Evolutionary conservation across 2,888 invertebrate genomes (phyloP), one percentile per base, ranked within the genome.

Genomic region (Chirona hameri): DNA sequence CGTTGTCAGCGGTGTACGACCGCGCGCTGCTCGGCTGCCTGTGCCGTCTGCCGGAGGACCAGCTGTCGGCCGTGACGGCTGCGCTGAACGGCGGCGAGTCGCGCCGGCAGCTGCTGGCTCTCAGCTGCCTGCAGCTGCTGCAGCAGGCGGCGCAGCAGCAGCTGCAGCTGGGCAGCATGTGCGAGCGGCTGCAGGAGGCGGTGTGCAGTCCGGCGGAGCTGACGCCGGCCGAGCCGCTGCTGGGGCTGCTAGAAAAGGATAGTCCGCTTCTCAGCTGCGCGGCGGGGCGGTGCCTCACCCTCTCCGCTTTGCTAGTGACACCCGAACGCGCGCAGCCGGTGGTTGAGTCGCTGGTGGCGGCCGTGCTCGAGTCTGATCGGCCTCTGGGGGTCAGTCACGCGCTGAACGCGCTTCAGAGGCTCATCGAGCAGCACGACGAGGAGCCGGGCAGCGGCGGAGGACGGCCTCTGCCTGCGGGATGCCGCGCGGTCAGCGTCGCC

Each of bases 91-190:
- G 15, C 18, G 15, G 10, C 46, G 46, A 46, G n/a, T n/a, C 46
- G n/a, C 24, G 24, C 24, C 79, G 79, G n/a, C 72, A 31, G 31
- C 79, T 79, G 79, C 79, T 79, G 79, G 79, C 79, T 46, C 79
- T 79, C 24, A 79, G 79, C 79, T 24, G 24, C 24, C n/a, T 48
- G 46, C 79, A 79, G 79, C 79, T 79, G 79, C 48, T 79, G 79
- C 46, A 46, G 46, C 18, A 79, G 24, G 79, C 79, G 79, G 79
- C 79, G 48, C 79, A 46, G 46, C 79, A 48, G 48, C 79, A 79
- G 79, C 79, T 79, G 46, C 79, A 39, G 18, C 15, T 2, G 24
- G 79, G 46, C n/a, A 79, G 46, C 79, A 48, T 79, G 48, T 79
- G 79, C 15, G 24, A 39, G 27, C 79, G n/a, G 46, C 79, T 79